These are phyloP conservation scores for Notothenia coriiceps DNA, from an alignment of 2,113 vertebrate genomes.

Conservation along the genomic window DNA sequence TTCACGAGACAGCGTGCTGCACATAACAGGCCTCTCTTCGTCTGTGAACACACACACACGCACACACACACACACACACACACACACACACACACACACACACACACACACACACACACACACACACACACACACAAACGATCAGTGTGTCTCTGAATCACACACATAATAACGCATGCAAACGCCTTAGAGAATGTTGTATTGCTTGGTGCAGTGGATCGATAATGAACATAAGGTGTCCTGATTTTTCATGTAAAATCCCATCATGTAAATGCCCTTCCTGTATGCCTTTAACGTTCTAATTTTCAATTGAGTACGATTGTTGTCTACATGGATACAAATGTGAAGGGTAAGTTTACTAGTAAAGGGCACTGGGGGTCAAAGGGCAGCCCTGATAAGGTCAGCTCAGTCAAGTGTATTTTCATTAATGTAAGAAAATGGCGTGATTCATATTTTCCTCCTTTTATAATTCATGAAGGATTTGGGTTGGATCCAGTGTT, in stretches of 20 bases:
- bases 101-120: constrained; percentile 48
- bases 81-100: constrained; percentile 54
- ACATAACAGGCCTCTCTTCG: constrained; percentile 59
- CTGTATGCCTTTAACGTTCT: neutral
- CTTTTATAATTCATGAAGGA: neutral
- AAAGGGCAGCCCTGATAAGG: constrained; percentile 36
- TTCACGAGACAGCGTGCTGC: constrained; percentile 69
- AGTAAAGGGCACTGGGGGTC: constrained; percentile 14
- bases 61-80: constrained; percentile 20
- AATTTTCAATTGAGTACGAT: neutral
- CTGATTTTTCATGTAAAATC: constrained; percentile 16
- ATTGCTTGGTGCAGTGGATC: constrained; percentile 1
- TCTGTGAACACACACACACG: constrained; percentile 47
- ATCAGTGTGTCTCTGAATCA: constrained; percentile 15
- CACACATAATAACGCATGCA: constrained; percentile 38
- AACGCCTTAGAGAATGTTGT: constrained; percentile 31
- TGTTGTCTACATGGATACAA: neutral
- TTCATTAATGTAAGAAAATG: neutral
- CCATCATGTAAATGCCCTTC: neutral
- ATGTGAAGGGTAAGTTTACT: constrained; percentile 10
- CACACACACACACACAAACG: constrained; percentile 53
- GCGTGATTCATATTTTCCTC: neutral
- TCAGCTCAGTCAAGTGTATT: constrained; percentile 16
- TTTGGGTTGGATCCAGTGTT: neutral
- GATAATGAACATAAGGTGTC: neutral